phyloP scores from a whole-genome alignment of 2,888 invertebrate species.

The Troides oblongomaculatus region DNA sequence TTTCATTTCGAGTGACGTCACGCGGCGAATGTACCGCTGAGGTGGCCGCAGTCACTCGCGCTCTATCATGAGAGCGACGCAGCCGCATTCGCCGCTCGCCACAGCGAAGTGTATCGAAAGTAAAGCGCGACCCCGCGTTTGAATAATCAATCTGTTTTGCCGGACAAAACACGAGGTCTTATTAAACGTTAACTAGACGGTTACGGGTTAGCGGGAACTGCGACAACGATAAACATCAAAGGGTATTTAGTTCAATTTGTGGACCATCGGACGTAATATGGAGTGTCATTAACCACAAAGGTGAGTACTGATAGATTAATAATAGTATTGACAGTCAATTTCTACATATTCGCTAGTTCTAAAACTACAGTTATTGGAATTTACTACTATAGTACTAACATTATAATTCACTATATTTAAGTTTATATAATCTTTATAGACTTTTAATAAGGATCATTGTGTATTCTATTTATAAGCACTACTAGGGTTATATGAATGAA shows the following conservation, averaged over 20 bases:
- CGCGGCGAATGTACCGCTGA: constrained; percentile 58
- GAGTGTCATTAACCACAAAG: constrained; percentile 65
- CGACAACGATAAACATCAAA: constrained; percentile 31
- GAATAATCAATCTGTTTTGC: constrained; percentile 43
- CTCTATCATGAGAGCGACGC: constrained; percentile 61
- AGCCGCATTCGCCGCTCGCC: constrained; percentile 51
- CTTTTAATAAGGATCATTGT: no score
- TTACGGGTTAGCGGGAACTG: constrained; percentile 44
- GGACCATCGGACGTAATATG: constrained; percentile 50
- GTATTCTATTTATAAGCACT: no score
- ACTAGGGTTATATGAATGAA: no score
- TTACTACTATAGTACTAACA: no score
- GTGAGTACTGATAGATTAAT: constrained; percentile 49
- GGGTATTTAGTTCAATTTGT: constrained; percentile 37
- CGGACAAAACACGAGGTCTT: constrained; percentile 38
- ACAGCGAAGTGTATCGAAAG: constrained; percentile 34
- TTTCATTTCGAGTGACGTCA: constrained; percentile 68
- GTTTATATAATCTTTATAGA: no score
- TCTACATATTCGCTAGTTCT: not conserved
- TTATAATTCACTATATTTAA: no score
- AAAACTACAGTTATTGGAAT: no score
- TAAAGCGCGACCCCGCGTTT: constrained; percentile 43
- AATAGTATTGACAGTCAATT: constrained; percentile 31
- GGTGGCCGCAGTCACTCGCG: constrained; percentile 56
- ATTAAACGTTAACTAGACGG: constrained; percentile 46